These are phyloP conservation scores for Takifugu ocellatus DNA, from an alignment of 2,797 vertebrate species.

Conservation along the genomic window DNA sequence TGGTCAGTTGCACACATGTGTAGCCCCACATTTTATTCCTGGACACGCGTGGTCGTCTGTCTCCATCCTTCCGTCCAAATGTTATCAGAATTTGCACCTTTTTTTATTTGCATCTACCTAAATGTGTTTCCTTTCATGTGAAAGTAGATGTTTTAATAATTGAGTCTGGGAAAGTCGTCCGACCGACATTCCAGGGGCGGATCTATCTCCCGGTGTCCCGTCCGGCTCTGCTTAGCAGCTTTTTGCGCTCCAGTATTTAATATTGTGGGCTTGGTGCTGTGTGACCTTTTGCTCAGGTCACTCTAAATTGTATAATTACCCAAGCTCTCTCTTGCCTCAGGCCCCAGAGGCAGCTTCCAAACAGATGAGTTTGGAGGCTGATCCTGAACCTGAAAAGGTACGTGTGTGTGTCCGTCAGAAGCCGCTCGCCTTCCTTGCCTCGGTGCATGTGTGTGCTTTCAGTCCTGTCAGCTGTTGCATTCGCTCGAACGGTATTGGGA, in stretches of 20 bases:
- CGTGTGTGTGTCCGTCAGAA: conserved; percentile 37
- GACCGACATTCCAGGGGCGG: conserved; percentile 8
- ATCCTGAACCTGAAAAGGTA: conserved; percentile 76
- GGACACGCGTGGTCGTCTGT: not conserved
- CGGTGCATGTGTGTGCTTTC: conserved; percentile 30
- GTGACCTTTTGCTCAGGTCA: conserved; percentile 52
- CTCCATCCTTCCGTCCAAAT: not conserved
- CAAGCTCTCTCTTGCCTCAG: conserved; percentile 73
- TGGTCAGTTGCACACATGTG: conserved; percentile 78
- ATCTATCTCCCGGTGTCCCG: conserved; percentile 9
- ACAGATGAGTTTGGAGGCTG: conserved; percentile 73
- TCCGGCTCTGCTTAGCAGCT: conserved; percentile 5
- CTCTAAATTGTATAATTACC: conserved; percentile 67
- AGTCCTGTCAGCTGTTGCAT: conserved; percentile 4
- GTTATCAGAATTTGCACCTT: too few species aligned
- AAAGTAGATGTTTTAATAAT: too few species aligned
- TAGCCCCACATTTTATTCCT: not conserved
- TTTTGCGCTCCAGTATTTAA: not conserved
- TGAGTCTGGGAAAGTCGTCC: not conserved
- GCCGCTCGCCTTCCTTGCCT: conserved; percentile 25
- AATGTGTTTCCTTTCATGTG: not conserved
- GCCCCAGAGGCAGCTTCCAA: conserved; percentile 77
- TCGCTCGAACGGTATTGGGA: not conserved
- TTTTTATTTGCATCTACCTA: too few species aligned
- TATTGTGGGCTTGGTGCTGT: conserved; percentile 37